Base-by-base conservation (phyloP, 1,140 invertebrate species). In the Megathymus violae region DNA sequence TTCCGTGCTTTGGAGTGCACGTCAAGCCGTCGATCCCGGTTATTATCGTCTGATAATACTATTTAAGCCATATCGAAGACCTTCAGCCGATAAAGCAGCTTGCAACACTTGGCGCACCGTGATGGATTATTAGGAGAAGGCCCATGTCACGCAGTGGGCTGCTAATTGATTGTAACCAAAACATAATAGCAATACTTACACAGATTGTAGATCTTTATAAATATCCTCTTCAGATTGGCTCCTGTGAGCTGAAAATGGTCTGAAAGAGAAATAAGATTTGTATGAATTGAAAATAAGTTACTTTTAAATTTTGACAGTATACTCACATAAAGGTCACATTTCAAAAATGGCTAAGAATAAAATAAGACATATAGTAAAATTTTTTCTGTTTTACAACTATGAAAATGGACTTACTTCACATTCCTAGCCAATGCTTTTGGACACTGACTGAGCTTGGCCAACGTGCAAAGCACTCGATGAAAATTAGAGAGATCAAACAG, bases 401-500 rank as follows among this genome's bases (percentile, higher is more conserved):
- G n/a, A n/a, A n/a, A n/a, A 50, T 4, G 19, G 3, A 94, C 95
- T 96, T 89, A 97, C 96, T 91, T 89, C 71, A 97, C 94, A 72
- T 94, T 93, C 80, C 91, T 93, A 72, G 88, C 91, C 69, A 92
- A 83, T 19, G 92, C 94, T 85, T 95, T 95, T 0, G 94, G 92
- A 75, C 94, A 96, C 75, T 96, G 95, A 17, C 97, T 98, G 31
- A 98, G 91, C 76, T 95, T 96, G 9, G 97, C 97, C 9, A 98
- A 89, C 0, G 97, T 98, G 76, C 96, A 96, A 14, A 98, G 92
- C 11, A 99, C 98, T 88, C 96, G 94, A 88, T 97, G 96, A 87
- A 99, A 99, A 91, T 99, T 97, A 22, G 96, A 96, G 16, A 98
- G 92, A 87, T 99, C 97, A 89, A 98, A 99, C 2, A 99, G 91